Base-by-base conservation (phyloP, 1,140 invertebrate species). In the Philopotamus ludificatus region DNA sequence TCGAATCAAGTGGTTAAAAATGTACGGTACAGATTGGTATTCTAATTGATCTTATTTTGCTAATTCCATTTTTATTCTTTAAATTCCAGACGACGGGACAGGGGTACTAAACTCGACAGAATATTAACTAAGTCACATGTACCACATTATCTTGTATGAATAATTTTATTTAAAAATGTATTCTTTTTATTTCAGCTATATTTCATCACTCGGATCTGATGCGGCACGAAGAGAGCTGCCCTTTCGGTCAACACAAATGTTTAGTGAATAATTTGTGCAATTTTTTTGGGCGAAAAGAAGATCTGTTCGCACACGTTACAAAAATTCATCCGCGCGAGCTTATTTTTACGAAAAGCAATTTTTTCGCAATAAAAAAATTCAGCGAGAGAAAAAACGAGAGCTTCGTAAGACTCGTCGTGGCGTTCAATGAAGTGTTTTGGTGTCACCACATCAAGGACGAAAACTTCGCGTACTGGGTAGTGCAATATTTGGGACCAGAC, bases 401-500 rank as follows among this genome's bases (percentile, higher is more conserved):
- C 23, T 51, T 51, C 22, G 34, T 53, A 25, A 23, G 50, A 3
- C 34, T 63, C 1, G 12, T 63, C 1, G 22, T 10, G 7, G 61
- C 61, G 9, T 54, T 21, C 22, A 42, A 45, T 2, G 61, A 63
- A 42, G 22, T 54, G 0, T 63, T 63, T 45, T 63, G 61, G 61
- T 63, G 22, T 41, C 26, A 42, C 39, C 49, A 63, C 22, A 20
- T 2, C 8, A 63, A 63, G 42, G 41, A 3, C 1, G 23, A 53
- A 18, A 42, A 41, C 34, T 22, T 34, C 3, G 50, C 51, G 3
- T 53, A 54, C 22, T 63, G 61, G 61, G 51, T 51, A 1, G 22
- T 63, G 8, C 61, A 63, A 54, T 63, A 63, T 20, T 42, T 63
- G 20, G 61, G 61, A 8, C 50, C 61, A 4, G 61, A 63, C 44